phyloP scores from a whole-genome alignment of 2,888 invertebrate genomes.

The Drosophila vallismaia region DNA sequence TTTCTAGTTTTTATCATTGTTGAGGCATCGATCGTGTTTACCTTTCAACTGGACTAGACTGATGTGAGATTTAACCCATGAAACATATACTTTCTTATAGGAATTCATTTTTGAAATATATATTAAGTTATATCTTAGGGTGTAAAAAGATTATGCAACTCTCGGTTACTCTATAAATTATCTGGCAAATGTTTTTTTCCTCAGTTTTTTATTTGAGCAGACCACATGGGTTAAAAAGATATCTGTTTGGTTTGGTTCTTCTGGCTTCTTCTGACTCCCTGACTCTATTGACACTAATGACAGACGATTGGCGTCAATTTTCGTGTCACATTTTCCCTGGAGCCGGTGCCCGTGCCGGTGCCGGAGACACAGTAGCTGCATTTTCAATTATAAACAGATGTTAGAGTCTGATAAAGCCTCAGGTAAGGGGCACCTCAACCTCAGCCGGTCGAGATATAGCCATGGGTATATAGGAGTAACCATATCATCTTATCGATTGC shows the following conservation, averaged over 20 bases:
- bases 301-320: slow-evolving; percentile 81
- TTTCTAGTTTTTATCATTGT: slow-evolving; percentile 50
- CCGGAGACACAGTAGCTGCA: slow-evolving; percentile 77
- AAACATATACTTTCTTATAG: too few species aligned
- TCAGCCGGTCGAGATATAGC: slow-evolving; percentile 20
- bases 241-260: slow-evolving; percentile 17
- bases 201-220: slow-evolving; percentile 5
- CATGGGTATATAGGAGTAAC: slow-evolving; percentile 11
- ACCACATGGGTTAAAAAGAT: slow-evolving; percentile 27
- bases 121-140: background rate
- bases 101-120: background rate
- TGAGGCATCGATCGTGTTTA: slow-evolving; percentile 22
- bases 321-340: slow-evolving; percentile 58
- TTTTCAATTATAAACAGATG: slow-evolving; percentile 82
- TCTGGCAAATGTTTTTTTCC: background rate
- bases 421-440: slow-evolving; percentile 3
- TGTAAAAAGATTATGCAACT: background rate
- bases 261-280: slow-evolving; percentile 21
- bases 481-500: slow-evolving; percentile 38
- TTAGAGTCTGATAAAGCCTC: slow-evolving; percentile 74
- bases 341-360: slow-evolving; percentile 17
- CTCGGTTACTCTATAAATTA: background rate
- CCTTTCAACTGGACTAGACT: slow-evolving; percentile 38
- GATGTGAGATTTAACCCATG: slow-evolving; percentile 15
- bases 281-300: slow-evolving; percentile 77